These are phyloP conservation scores for Carassius gibelio DNA, from an alignment of 2,113 vertebrate genomes.

Conservation along the genomic window DNA sequence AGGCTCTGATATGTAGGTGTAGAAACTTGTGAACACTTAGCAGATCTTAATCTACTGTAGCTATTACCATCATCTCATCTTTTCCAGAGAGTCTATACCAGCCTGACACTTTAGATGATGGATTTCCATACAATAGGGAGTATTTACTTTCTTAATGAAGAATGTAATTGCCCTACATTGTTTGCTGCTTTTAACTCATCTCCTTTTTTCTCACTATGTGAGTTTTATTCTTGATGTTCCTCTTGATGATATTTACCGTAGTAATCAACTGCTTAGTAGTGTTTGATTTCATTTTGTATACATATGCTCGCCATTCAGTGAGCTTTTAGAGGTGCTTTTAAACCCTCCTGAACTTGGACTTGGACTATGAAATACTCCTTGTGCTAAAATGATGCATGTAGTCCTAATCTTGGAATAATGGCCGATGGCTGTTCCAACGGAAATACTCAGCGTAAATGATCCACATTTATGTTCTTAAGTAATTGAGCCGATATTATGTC, in stretches of 20 bases:
- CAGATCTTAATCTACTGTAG: background rate
- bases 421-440: background rate
- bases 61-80: background rate
- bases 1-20: background rate
- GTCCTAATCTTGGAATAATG: background rate
- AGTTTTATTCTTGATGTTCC: conserved; percentile 22
- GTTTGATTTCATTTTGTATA: conserved; percentile 3
- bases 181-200: conserved; percentile 27
- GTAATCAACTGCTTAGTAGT: background rate
- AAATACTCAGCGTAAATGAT: background rate
- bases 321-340: background rate
- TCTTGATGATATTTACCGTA: background rate
- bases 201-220: background rate
- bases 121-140: conserved; percentile 13
- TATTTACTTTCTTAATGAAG: conserved; percentile 27
- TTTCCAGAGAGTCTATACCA: background rate
- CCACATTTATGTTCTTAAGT: conserved; percentile 25
- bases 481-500: background rate
- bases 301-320: background rate
- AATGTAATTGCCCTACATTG: conserved; percentile 2
- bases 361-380: background rate
- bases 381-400: background rate
- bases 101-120: conserved; percentile 19
- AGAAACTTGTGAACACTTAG: background rate
- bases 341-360: background rate